Percentiles rank a stretch among this genome's conserved stretches.
phyloP scores from a whole-genome alignment of 2,888 invertebrate species.

The Ophioninae sp. region DNA sequence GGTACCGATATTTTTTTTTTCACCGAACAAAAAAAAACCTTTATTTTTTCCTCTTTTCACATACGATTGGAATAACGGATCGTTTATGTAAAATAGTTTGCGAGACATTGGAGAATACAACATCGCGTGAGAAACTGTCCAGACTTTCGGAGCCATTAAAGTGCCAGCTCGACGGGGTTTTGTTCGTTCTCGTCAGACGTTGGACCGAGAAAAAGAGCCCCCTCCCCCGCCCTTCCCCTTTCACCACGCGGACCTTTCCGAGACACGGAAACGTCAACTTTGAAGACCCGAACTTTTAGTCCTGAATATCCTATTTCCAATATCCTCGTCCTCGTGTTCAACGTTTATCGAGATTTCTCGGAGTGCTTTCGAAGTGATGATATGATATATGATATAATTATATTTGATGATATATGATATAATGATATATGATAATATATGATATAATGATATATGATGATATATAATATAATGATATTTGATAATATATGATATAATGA shows the following conservation, averaged over 20 bases:
- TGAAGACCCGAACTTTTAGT: neutral
- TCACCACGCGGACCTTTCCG: too few relatives aligned
- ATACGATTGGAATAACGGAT: neutral
- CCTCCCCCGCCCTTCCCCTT: too few relatives aligned
- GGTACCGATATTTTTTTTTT: neutral
- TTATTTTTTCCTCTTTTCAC: neutral
- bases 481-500: too few relatives aligned
- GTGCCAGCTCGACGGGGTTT: conserved; percentile 46
- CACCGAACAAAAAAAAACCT: neutral
- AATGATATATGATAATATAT: too few relatives aligned
- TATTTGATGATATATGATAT: too few relatives aligned
- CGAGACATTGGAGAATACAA: conserved; percentile 8
- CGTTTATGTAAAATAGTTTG: conserved; percentile 25
- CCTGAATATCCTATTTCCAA: too few relatives aligned
- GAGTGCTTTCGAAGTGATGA: too few relatives aligned
- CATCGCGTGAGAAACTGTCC: conserved; percentile 52
- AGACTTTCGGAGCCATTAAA: conserved; percentile 44
- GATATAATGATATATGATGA: too few relatives aligned
- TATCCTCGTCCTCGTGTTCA: too few relatives aligned
- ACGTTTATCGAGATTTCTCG: too few relatives aligned
- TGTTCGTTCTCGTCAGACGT: conserved; percentile 29
- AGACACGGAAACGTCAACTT: neutral
- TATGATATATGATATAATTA: too few relatives aligned
- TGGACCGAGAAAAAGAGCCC: conserved; percentile 12
- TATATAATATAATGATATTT: too few relatives aligned